Percentiles rank a stretch among this genome's conserved stretches.
These are phyloP conservation scores for Climacteris rufus DNA, from an alignment of 2,113 vertebrate genomes.

Conservation along the genomic window DNA sequence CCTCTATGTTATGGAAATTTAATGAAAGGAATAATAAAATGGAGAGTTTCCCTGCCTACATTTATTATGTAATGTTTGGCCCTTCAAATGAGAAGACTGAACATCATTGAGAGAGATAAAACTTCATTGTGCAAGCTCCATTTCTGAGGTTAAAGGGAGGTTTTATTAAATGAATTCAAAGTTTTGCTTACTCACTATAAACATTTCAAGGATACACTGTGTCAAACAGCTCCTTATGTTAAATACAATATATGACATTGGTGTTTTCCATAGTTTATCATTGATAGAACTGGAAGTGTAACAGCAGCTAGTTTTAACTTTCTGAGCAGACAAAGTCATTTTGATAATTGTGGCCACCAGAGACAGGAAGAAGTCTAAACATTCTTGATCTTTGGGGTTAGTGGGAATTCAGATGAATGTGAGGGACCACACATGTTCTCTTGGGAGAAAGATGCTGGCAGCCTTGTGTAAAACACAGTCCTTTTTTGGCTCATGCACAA, in stretches of 20 bases:
- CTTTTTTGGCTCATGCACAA: constrained; percentile 2
- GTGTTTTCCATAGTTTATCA: background rate
- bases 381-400: constrained; percentile 36
- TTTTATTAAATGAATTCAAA: constrained; percentile 29
- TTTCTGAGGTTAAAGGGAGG: constrained; percentile 12
- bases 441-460: constrained; percentile 44
- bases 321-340: constrained; percentile 4
- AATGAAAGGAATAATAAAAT: background rate
- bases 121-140: background rate
- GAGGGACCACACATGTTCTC: constrained; percentile 48
- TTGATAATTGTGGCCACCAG: constrained; percentile 33
- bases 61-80: background rate
- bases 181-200: constrained; percentile 29
- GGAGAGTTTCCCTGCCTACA: background rate
- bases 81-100: background rate
- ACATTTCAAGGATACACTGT: constrained; percentile 37
- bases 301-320: background rate
- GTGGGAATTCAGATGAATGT: constrained; percentile 3
- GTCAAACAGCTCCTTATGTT: constrained; percentile 28
- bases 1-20: background rate
- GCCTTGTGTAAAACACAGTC: background rate
- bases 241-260: constrained; percentile 11
- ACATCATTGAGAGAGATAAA: background rate
- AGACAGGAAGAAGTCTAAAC: constrained; percentile 50
- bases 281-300: background rate